Evolutionary conservation across 2,888 invertebrate species (phyloP), one percentile per base, ranked within the genome.

Genomic region (Xylota sylvarum): DNA sequence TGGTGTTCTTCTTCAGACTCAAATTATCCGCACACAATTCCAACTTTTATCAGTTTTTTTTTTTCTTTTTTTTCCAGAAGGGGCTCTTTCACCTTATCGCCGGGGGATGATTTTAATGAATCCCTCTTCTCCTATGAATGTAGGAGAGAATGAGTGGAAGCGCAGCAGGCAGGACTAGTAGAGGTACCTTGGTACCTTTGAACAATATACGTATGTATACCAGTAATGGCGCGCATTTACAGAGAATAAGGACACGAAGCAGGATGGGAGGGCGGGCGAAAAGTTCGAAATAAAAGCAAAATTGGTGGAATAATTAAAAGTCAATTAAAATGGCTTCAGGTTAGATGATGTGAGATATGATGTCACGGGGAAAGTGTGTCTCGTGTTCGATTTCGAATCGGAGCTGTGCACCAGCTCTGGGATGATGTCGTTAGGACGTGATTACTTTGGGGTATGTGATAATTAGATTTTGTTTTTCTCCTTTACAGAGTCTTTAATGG

Each of bases 221-320:
- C 35, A 37, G 17, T 27, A 27, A 27, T 37, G 50, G 50, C 5
- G 55, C 27, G n/a, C 58, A 19, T 37, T 58, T 17, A 12, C 1
- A 19, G 12, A 37, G 35, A 14, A 23, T 10, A 40, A 35, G 14
- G 19, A 43, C 23, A 23, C 14, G 40, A 12, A 12, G 40, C 5
- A 1, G 17, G 30, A n/a, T 12, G 1, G 14, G 10, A 5, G 30
- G 32, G 50, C 30, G 69, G 27, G 19, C 55, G 5, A 43, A 46
- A 55, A 64, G 55, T 74, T 64, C 43, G 32, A 67, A 77, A 58
- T 40, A 30, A 67, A 50, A 67, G 30, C 19, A 58, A 67, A 77
- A 77, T 77, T 77, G 43, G 52, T 62, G 52, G 60, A 78, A 69
- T 78, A 69, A 78, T 62, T 69, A 62, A 74, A 74, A 74, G 74